phyloP scores from a whole-genome alignment of 2,113 vertebrate species.

The Larimichthys crocea region DNA sequence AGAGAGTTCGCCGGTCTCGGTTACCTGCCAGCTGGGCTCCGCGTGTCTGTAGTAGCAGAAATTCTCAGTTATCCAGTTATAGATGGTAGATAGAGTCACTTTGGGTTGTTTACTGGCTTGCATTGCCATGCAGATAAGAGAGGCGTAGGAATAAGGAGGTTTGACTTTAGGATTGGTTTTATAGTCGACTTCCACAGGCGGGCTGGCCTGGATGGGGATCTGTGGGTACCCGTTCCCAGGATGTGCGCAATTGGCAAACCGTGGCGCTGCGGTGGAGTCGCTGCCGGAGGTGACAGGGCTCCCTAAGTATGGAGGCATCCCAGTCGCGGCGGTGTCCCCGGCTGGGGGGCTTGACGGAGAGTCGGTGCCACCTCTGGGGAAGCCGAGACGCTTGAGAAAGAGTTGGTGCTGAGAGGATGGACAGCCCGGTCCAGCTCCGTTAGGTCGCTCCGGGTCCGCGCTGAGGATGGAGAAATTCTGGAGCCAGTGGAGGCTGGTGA shows the following conservation, averaged over 20 bases:
- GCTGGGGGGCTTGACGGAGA: conserved; percentile 87
- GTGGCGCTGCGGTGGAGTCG: conserved; percentile 58
- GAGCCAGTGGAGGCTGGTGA: conserved; percentile 91
- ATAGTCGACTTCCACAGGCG: conserved; percentile 84
- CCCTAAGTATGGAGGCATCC: conserved; percentile 82
- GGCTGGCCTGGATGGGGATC: conserved; percentile 70
- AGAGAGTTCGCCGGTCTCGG: conserved; percentile 42
- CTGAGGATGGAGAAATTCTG: conserved; percentile 90
- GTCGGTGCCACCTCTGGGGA: conserved; percentile 76
- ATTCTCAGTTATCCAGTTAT: conserved; percentile 90
- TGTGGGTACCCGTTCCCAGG: conserved; percentile 54
- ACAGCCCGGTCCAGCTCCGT: conserved; percentile 59
- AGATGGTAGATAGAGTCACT: conserved; percentile 89
- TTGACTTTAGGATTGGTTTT: conserved; percentile 86
- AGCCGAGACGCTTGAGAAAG: conserved; percentile 71
- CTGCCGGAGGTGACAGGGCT: conserved; percentile 82
- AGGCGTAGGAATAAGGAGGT: conserved; percentile 89
- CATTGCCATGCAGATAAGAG: conserved; percentile 92
- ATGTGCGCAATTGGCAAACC: conserved; percentile 62
- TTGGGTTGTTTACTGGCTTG: conserved; percentile 88
- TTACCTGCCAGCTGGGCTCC: conserved; percentile 92
- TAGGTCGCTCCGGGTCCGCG: conserved; percentile 81
- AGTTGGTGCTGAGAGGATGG: conserved; percentile 78
- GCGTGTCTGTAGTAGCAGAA: conserved; percentile 91
- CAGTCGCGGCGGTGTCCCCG: conserved; percentile 85